A percentile compares a stretch with the other conserved stretches of the same genome.
Evolutionary conservation across 2,113 vertebrate genomes (phyloP).

Genomic region (Cyanoramphus novaezelandiae): DNA sequence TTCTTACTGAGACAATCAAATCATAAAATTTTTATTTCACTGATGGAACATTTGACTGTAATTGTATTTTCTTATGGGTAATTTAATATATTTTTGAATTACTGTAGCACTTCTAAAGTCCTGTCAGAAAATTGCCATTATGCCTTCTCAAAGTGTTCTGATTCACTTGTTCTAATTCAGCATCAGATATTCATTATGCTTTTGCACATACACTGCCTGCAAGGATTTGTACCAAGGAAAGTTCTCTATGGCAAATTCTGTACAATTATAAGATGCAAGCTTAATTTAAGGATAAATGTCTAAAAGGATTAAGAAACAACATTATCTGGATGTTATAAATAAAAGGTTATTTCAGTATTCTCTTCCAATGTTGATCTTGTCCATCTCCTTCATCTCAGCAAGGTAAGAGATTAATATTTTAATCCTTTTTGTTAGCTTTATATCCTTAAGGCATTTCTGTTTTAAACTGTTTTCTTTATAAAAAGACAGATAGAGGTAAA

Average conservation of each 20-base stretch:
- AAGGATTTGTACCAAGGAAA: not conserved
- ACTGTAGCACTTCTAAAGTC: not conserved
- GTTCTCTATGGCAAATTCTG: not conserved
- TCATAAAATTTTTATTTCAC: not conserved
- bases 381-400: conserved; percentile 5
- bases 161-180: not conserved
- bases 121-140: not conserved
- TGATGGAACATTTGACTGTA: not conserved
- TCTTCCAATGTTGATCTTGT: not conserved
- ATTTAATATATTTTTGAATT: not conserved
- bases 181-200: not conserved
- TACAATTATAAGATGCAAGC: not conserved
- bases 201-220: not conserved
- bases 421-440: not conserved
- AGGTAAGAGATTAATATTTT: not conserved
- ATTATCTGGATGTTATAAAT: conserved; percentile 15
- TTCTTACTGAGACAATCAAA: not conserved
- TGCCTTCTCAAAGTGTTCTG: not conserved
- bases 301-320: conserved; percentile 28
- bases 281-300: conserved; percentile 26
- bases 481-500: not conserved
- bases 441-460: not conserved
- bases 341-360: conserved; percentile 10
- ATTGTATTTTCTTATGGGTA: not conserved
- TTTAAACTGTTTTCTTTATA: not conserved